Conservation (phyloP, 2,888 invertebrate species). For the Phymatocera aterrima region DNA sequence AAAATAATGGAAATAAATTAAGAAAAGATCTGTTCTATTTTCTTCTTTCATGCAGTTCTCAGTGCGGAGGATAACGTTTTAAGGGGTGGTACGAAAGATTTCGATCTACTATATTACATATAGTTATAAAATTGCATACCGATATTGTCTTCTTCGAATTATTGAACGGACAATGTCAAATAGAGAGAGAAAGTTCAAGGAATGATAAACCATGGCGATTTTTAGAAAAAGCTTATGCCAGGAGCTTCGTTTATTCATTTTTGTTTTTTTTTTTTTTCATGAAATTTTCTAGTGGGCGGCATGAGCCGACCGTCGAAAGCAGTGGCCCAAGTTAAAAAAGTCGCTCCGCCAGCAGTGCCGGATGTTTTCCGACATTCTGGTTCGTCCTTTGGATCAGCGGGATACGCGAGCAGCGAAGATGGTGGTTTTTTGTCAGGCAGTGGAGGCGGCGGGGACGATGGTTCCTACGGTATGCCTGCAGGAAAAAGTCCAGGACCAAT, state of each 20-base stretch:
- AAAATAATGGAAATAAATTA: not conserved
- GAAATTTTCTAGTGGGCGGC: slow-evolving; percentile 83
- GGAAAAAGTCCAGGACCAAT: slow-evolving; percentile 81
- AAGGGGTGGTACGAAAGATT: not conserved
- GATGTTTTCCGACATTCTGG: slow-evolving; percentile 89
- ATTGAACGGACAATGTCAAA: not conserved
- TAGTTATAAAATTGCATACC: no score
- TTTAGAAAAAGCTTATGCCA: no score
- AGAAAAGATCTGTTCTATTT: not conserved
- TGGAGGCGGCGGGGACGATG: slow-evolving; percentile 67
- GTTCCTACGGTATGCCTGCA: slow-evolving; percentile 78
- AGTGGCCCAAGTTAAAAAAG: slow-evolving; percentile 92
- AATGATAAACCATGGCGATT: no score
- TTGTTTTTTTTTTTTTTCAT: not conserved
- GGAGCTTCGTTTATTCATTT: not conserved
- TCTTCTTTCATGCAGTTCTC: not conserved
- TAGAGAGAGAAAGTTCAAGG: no score
- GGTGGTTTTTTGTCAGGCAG: slow-evolving; percentile 78
- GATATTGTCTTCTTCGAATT: not conserved
- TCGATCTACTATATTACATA: not conserved
- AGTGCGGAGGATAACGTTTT: slow-evolving; percentile 10
- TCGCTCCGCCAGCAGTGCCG: slow-evolving; percentile 92
- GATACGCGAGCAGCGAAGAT: slow-evolving; percentile 87
- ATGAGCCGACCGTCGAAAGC: slow-evolving; percentile 91
- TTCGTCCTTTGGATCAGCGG: slow-evolving; percentile 87